Percentiles rank a stretch among this genome's conserved stretches.
These are phyloP conservation scores for Agrypnus murinus DNA, from an alignment of 2,888 invertebrate species.

Conservation along the genomic window DNA sequence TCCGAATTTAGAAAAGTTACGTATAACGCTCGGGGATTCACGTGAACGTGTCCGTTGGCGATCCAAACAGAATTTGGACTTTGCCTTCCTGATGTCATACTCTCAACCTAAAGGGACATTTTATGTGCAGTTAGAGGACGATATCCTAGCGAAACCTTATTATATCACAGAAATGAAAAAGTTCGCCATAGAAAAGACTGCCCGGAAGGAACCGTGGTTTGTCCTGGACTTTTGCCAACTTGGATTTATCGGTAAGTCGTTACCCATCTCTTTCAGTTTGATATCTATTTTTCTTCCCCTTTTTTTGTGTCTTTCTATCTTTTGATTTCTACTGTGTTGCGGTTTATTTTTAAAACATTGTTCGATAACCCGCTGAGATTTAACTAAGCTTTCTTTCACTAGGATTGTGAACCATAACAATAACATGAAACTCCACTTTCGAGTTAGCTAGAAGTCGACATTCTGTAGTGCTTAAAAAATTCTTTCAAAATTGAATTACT, in stretches of 20 bases:
- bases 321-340: not conserved
- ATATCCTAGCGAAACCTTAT: constrained; percentile 89
- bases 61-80: constrained; percentile 96
- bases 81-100: constrained; percentile 95
- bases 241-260: constrained; percentile 89
- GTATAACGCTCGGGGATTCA: constrained; percentile 89
- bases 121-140: constrained; percentile 96
- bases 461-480: too few relatives aligned
- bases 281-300: too few relatives aligned
- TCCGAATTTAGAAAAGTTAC: constrained; percentile 86
- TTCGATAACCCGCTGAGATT: too few relatives aligned
- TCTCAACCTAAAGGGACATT: constrained; percentile 90
- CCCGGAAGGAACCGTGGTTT: constrained; percentile 88
- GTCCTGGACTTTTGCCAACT: constrained; percentile 94
- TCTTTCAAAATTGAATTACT: too few relatives aligned
- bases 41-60: constrained; percentile 91
- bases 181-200: constrained; percentile 85
- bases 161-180: constrained; percentile 90
- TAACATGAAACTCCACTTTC: too few relatives aligned
- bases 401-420: too few relatives aligned
- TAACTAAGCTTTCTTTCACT: too few relatives aligned
- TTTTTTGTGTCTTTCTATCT: too few relatives aligned
- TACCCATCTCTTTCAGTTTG: not conserved
- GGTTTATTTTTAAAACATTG: constrained; percentile 29
- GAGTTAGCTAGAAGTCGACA: too few relatives aligned